Conservation (phyloP, 2,888 invertebrate genomes). For the Apodemia duryi region DNA sequence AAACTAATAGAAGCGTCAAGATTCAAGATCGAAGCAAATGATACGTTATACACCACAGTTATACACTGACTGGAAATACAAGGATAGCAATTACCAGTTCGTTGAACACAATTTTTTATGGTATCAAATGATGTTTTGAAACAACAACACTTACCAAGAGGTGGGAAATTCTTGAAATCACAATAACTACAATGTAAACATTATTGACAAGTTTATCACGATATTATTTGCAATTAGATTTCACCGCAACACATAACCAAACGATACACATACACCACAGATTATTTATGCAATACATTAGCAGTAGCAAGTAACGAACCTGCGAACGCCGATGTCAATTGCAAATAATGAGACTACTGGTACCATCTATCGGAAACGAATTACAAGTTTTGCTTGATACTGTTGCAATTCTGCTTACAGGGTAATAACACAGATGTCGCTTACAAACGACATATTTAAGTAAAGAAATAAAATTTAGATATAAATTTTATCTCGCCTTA, state of each 20-base stretch:
- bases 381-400: background rate
- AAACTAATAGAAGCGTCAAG: background rate
- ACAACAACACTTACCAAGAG: slow-evolving; percentile 23
- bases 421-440: slow-evolving; percentile 28
- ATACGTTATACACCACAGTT: background rate
- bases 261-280: background rate
- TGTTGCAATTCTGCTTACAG: slow-evolving; percentile 7
- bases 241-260: background rate
- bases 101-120: slow-evolving; percentile 7
- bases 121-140: background rate
- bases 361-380: slow-evolving; percentile 21
- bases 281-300: too few relatives aligned
- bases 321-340: background rate
- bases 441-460: background rate
- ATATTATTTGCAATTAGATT: slow-evolving; percentile 9
- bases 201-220: slow-evolving; percentile 24
- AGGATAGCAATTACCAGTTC: background rate
- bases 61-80: background rate
- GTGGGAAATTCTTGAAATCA: slow-evolving; percentile 27
- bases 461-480: too few relatives aligned
- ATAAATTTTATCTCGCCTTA: too few relatives aligned
- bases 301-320: background rate
- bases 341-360: background rate
- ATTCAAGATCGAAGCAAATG: slow-evolving; percentile 2
- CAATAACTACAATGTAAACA: slow-evolving; percentile 29